These are phyloP conservation scores for Eutolmus rufibarbis DNA, from an alignment of 2,888 invertebrate species.

Conservation along the genomic window DNA sequence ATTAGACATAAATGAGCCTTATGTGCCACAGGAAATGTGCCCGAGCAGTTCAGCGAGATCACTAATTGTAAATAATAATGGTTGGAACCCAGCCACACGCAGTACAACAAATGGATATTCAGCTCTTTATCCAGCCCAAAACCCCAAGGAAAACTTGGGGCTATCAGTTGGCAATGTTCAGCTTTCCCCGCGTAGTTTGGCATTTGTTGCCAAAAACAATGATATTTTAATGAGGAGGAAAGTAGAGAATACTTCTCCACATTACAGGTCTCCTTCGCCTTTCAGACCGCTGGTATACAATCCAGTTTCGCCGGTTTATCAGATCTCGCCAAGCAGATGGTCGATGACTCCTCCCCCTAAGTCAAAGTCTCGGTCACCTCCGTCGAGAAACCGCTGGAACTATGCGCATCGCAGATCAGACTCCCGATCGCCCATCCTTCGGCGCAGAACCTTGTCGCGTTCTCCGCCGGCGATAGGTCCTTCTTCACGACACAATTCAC, in stretches of 20 bases:
- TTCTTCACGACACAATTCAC: conserved; percentile 9
- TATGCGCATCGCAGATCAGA: conserved; percentile 9
- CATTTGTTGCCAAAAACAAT: conserved; percentile 50
- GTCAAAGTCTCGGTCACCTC: conserved; percentile 44
- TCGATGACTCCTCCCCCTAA: conserved; percentile 36
- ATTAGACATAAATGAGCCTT: conserved; percentile 47
- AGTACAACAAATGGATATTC: conserved; percentile 30
- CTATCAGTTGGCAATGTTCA: conserved; percentile 43
- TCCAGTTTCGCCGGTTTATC: background rate
- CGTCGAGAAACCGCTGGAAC: conserved; percentile 14
- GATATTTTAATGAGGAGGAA: conserved; percentile 49
- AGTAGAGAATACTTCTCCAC: conserved; percentile 43
- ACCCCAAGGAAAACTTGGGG: background rate
- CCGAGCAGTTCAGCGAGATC: background rate
- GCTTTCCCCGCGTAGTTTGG: conserved; percentile 50
- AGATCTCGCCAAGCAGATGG: background rate
- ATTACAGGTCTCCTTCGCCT: background rate
- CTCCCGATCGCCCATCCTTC: conserved; percentile 36
- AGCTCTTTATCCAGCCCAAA: conserved; percentile 34
- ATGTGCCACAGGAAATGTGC: conserved; percentile 47
- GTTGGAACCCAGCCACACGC: background rate
- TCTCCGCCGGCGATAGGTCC: conserved; percentile 41
- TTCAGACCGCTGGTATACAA: background rate
- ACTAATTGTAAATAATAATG: background rate
- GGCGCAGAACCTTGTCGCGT: conserved; percentile 36